Conservation (phyloP, 2,888 invertebrate species). For the Phengaris arion region DNA sequence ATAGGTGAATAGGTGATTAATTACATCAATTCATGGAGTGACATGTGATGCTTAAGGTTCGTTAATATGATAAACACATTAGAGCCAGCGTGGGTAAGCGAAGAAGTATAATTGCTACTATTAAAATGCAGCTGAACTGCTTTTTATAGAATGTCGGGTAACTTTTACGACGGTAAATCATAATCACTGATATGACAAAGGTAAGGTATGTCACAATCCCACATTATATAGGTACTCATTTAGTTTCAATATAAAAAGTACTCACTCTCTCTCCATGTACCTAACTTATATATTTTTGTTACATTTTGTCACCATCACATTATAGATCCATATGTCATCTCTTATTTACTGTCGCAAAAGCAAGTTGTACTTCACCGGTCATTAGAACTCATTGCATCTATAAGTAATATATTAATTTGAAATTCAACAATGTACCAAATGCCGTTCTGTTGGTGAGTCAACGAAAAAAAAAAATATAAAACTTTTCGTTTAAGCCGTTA, state of each 20-base stretch:
- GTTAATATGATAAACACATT: constrained; percentile 29
- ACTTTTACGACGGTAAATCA: constrained; percentile 19
- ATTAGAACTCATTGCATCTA: too few relatives aligned
- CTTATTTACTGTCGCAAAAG: too few relatives aligned
- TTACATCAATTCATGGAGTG: constrained; percentile 16
- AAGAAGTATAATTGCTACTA: constrained; percentile 22
- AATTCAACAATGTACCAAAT: too few relatives aligned
- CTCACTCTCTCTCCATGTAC: neutral
- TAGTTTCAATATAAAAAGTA: neutral
- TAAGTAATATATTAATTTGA: too few relatives aligned
- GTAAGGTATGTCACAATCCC: neutral
- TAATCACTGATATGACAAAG: neutral
- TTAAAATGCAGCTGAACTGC: constrained; percentile 21
- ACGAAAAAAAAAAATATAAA: too few relatives aligned
- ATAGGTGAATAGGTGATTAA: constrained; percentile 27
- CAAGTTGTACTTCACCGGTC: too few relatives aligned
- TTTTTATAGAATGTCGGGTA: constrained; percentile 13
- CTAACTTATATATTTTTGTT: too few relatives aligned
- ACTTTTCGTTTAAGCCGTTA: too few relatives aligned
- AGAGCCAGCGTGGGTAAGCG: constrained; percentile 14
- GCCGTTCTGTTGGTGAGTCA: too few relatives aligned
- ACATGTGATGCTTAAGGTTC: constrained; percentile 22
- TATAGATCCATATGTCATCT: too few relatives aligned
- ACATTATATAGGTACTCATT: too few relatives aligned
- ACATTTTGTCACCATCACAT: neutral